These are phyloP conservation scores for Troilus luridus DNA, from an alignment of 2,888 invertebrate species.

Conservation along the genomic window DNA sequence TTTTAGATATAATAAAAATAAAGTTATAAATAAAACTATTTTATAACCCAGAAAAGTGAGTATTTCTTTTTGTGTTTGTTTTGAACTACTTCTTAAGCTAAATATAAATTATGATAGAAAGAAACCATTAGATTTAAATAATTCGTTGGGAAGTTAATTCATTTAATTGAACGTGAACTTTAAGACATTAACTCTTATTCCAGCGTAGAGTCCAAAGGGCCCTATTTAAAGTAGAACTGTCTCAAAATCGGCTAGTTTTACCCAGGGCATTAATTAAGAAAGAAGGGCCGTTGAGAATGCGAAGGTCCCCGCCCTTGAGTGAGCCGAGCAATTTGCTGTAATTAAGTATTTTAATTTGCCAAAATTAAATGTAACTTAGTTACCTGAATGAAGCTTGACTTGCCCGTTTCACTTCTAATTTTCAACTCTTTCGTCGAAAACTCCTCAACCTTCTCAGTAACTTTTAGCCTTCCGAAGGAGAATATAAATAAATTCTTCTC, in stretches of 20 bases:
- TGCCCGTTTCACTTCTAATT: not conserved
- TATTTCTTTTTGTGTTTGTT: not conserved
- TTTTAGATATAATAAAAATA: too few relatives aligned
- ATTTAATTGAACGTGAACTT: not conserved
- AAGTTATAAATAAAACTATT: too few relatives aligned
- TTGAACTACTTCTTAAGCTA: not conserved
- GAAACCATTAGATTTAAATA: not conserved
- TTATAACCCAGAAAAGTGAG: too few relatives aligned
- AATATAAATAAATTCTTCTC: not conserved
- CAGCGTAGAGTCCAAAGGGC: too few relatives aligned
- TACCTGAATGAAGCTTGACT: not conserved
- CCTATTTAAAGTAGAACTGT: not conserved
- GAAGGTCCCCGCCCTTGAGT: not conserved
- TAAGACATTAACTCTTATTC: not conserved
- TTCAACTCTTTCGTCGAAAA: not conserved
- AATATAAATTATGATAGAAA: not conserved
- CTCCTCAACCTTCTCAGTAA: not conserved
- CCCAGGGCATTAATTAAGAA: not conserved
- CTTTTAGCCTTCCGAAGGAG: not conserved
- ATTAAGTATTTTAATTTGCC: conserved; percentile 25
- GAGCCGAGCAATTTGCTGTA: not conserved
- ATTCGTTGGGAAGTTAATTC: not conserved
- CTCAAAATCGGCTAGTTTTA: not conserved
- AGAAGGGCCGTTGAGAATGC: not conserved
- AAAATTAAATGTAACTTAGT: conserved; percentile 38